Percentiles rank a stretch among this genome's conserved stretches.
These are phyloP conservation scores for Drosophila falleni DNA, from an alignment of 2,888 invertebrate species.

Conservation along the genomic window DNA sequence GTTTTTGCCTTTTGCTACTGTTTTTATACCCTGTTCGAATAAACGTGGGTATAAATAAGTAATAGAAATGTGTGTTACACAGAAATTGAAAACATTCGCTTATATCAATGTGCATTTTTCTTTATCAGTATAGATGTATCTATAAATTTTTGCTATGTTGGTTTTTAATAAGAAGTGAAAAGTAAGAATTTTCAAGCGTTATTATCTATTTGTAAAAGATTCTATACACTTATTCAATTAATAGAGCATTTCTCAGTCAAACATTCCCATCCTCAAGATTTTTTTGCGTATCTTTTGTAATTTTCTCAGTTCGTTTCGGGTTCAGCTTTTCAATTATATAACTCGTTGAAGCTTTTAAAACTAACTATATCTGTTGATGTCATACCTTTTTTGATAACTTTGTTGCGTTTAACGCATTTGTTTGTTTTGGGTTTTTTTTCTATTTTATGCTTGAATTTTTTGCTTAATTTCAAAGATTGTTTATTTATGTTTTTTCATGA, in stretches of 20 bases:
- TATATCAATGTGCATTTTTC: too few relatives aligned
- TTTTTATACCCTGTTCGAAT: constrained; percentile 32
- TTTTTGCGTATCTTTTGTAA: constrained; percentile 4
- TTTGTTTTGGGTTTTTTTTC: constrained; percentile 6
- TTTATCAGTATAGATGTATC: too few relatives aligned
- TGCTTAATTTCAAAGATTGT: constrained; percentile 29
- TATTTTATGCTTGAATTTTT: constrained; percentile 43
- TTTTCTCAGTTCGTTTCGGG: constrained; percentile 26
- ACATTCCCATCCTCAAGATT: neutral
- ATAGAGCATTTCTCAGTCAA: neutral
- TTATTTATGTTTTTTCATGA: constrained; percentile 11
- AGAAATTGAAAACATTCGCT: too few relatives aligned
- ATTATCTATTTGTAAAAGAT: too few relatives aligned
- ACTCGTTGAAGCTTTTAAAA: constrained; percentile 34
- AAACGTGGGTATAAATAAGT: neutral
- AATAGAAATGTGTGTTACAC: too few relatives aligned
- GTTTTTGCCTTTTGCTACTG: constrained; percentile 38
- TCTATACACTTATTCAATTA: neutral
- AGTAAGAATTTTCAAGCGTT: too few relatives aligned
- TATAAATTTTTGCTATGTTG: too few relatives aligned
- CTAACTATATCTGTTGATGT: constrained; percentile 7
- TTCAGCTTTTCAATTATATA: constrained; percentile 52
- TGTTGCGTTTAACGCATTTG: constrained; percentile 24
- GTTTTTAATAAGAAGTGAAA: too few relatives aligned
- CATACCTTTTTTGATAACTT: constrained; percentile 19